Percentiles rank a stretch among this genome's conserved stretches.
Evolutionary conservation across 2,888 invertebrate species (phyloP).

Genomic region (Lycocerus yunnanus): DNA sequence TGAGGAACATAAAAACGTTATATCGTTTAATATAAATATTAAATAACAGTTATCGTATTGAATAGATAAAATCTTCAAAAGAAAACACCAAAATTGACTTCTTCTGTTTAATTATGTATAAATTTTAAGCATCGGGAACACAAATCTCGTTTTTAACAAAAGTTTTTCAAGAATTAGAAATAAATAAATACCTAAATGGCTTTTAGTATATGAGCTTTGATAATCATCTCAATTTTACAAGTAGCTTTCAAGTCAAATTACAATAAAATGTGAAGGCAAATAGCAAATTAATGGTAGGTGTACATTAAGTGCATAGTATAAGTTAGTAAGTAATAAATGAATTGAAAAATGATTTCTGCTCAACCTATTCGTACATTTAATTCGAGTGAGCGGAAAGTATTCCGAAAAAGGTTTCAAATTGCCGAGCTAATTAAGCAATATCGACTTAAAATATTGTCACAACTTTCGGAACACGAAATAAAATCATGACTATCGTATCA

Average conservation of each 20-base stretch:
- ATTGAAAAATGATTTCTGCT: not conserved
- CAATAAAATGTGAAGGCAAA: not conserved
- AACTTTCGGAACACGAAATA: not conserved
- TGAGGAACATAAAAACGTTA: constrained; percentile 3
- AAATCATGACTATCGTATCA: not conserved
- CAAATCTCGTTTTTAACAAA: not conserved
- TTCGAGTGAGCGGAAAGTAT: not conserved
- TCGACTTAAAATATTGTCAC: not conserved
- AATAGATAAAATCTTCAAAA: constrained; percentile 3
- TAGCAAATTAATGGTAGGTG: not conserved
- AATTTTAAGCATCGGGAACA: not conserved
- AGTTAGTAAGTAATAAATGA: not conserved
- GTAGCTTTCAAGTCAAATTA: not conserved
- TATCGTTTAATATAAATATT: constrained; percentile 6
- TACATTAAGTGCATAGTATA: not conserved
- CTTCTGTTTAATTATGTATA: not conserved
- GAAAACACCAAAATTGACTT: not conserved
- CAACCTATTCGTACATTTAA: not conserved
- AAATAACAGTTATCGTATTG: constrained; percentile 5
- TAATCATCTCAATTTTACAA: not conserved
- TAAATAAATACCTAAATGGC: not conserved
- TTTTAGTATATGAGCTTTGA: not conserved
- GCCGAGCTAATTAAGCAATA: not conserved
- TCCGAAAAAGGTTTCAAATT: not conserved
- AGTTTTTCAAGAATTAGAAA: not conserved